These are phyloP conservation scores for Drusus annulatus DNA, from an alignment of 1,140 invertebrate genomes.

Conservation along the genomic window DNA sequence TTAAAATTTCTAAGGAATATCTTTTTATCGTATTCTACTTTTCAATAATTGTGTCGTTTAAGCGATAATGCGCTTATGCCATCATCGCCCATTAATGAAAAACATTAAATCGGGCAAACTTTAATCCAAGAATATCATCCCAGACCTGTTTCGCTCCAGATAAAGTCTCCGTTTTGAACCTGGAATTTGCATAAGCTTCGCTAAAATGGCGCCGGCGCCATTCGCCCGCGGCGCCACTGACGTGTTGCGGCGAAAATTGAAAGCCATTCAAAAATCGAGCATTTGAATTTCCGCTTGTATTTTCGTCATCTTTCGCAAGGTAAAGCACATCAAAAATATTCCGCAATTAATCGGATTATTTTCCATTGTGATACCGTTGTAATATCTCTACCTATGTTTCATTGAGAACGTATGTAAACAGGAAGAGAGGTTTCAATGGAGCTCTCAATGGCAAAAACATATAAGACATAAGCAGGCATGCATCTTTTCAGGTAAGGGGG, in stretches of 20 bases:
- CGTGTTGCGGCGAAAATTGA: constrained; percentile 8
- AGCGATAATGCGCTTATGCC: no score
- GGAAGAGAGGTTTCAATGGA: no score
- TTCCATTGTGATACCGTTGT: no score
- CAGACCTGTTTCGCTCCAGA: neutral
- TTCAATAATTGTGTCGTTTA: neutral
- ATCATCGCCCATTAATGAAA: neutral
- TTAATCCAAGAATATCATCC: neutral
- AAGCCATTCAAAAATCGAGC: neutral
- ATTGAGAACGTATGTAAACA: no score
- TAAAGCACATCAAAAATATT: neutral
- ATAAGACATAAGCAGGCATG: no score
- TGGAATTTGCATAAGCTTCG: constrained; percentile 14
- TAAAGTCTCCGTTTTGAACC: constrained; percentile 5
- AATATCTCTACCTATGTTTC: no score
- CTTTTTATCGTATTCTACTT: no score
- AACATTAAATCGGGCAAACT: constrained; percentile 3
- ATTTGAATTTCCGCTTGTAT: neutral
- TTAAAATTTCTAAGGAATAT: no score
- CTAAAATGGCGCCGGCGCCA: neutral
- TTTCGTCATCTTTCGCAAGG: neutral
- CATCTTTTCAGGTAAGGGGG: no score
- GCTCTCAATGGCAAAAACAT: no score
- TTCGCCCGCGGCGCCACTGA: neutral
- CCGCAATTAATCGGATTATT: no score